Conservation (phyloP, 2,888 invertebrate species). For the Stenolophus ochropezus region DNA sequence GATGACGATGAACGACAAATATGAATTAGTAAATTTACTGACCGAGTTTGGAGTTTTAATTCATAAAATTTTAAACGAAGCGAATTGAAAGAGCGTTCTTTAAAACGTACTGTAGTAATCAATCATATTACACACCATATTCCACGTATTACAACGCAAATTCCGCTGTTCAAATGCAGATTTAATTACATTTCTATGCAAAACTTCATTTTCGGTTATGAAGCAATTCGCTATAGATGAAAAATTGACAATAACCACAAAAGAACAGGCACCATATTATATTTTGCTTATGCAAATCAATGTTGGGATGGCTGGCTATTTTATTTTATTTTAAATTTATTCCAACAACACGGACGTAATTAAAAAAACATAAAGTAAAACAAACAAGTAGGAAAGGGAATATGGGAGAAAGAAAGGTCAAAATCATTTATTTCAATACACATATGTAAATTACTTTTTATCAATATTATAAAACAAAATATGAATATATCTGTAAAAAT, state of each 20-base stretch:
- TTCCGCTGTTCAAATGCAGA: not conserved
- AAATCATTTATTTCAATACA: not conserved
- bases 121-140: not conserved
- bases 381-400: not conserved
- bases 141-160: not conserved
- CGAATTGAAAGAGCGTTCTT: not conserved
- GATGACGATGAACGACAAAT: not conserved
- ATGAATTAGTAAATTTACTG: not conserved
- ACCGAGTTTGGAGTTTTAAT: not conserved
- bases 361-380: not conserved
- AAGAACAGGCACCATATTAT: not conserved
- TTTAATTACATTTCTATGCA: not conserved
- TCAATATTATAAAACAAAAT: no score
- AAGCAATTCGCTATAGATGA: not conserved
- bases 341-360: not conserved
- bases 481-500: no score
- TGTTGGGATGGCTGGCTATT: not conserved
- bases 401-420: not conserved
- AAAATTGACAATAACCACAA: not conserved
- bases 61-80: not conserved
- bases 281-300: not conserved
- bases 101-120: not conserved
- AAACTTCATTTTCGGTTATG: not conserved
- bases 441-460: no score
- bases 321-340: not conserved